Evolutionary conservation across 2,113 vertebrate genomes (phyloP), one percentile per base, ranked within the genome.

Genomic region (Macquaria australasica): DNA sequence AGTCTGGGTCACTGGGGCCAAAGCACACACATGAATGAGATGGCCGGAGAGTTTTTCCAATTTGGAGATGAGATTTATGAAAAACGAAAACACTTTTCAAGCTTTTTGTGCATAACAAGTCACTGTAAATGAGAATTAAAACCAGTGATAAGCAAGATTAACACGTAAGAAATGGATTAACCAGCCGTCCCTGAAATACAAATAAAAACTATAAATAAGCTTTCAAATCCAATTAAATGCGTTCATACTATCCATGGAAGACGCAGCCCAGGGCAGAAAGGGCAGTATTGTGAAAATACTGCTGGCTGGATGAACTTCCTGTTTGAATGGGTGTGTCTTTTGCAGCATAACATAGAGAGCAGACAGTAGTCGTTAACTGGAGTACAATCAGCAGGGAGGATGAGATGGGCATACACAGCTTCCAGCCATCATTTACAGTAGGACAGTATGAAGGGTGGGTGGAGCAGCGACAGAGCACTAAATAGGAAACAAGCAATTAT

Each of bases 401-500:
- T 6, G 34, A 66, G 67, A 41, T 10, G 14, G 6, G 15, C 9
- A 25, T 6, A 34, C 25, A 2, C 71, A 39, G 81, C 72, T 77
- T 48, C 45, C 55, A 51, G 41, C n/a, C 16, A 15, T 76, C 83
- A 73, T 34, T 82, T 53, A 23, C 77, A 51, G 62, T 4, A 39
- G 50, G 77, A 68, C 64, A 48, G 77, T 12, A 37, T 43, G 23
- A 14, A 82, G 82, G 76, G 82, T 82, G 87, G 73, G 85, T 82
- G 87, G 73, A 78, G 71, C 79, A 48, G 68, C 70, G 67, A 8
- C 78, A 25, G 21, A 76, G 73, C 48, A 10, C 73, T 31, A 25
- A 75, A 88, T 63, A 70, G 87, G 87, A 93, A 93, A 66, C 41
- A 1, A 74, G 16, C 66, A 20, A 74, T 91, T 89, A 84, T 83